These are phyloP conservation scores for Podocnemis expansa DNA, from an alignment of 2,113 vertebrate species.

Conservation along the genomic window DNA sequence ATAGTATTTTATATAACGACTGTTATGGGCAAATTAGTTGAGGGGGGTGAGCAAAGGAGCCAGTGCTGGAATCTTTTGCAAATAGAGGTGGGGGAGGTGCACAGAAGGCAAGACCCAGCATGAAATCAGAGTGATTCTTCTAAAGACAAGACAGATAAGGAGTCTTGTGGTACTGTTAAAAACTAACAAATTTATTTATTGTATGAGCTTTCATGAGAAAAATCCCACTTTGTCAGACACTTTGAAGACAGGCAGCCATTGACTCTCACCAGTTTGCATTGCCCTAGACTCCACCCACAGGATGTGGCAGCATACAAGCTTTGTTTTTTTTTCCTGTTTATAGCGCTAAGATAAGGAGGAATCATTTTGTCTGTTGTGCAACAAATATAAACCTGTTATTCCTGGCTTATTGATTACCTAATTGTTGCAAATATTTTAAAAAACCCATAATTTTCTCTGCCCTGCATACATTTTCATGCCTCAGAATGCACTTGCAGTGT, in stretches of 20 bases:
- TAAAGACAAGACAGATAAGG: no score
- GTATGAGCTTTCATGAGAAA: no score
- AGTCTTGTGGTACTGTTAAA: no score
- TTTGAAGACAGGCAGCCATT: not conserved
- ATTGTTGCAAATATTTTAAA: not conserved
- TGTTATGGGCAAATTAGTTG: not conserved
- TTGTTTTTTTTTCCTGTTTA: no score
- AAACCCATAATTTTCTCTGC: not conserved
- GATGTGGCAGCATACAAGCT: no score
- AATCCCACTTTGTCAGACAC: no score
- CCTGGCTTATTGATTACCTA: not conserved
- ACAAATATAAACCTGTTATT: not conserved
- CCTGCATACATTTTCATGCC: not conserved
- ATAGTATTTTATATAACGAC: not conserved
- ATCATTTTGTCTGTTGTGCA: not conserved
- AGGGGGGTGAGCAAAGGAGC: not conserved
- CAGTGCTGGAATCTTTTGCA: not conserved
- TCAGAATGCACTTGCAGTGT: not conserved
- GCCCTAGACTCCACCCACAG: not conserved
- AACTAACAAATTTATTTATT: no score
- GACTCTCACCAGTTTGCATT: not conserved
- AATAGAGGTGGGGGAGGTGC: rapidly evolving
- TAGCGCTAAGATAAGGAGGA: not conserved
- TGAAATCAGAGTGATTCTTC: no score
- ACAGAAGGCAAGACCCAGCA: not conserved